Evolutionary conservation across 2,888 invertebrate species (phyloP).

Genomic region (Diarsia rubi): DNA sequence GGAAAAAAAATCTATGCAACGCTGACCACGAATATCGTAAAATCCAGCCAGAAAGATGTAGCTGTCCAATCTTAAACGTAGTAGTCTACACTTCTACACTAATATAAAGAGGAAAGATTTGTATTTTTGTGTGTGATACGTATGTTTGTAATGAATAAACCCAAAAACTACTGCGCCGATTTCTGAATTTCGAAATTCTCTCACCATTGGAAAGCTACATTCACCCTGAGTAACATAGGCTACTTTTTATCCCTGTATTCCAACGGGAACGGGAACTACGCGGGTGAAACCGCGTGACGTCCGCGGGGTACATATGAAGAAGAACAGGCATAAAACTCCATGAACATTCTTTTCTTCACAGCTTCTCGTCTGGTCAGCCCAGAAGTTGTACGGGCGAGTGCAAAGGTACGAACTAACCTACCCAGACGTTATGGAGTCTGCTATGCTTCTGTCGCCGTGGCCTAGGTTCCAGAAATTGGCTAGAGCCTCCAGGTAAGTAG

Average conservation of each 20-base stretch:
- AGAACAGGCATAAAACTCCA: background rate
- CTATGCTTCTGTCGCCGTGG: constrained; percentile 71
- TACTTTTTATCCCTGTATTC: too few relatives aligned
- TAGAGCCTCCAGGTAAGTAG: constrained; percentile 71
- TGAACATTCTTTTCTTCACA: constrained; percentile 47
- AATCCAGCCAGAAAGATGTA: background rate
- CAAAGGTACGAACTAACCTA: constrained; percentile 73
- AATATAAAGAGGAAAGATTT: too few relatives aligned
- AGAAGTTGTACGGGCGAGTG: constrained; percentile 75
- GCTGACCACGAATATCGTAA: background rate
- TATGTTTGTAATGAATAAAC: too few relatives aligned
- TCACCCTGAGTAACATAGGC: too few relatives aligned
- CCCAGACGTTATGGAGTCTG: constrained; percentile 77
- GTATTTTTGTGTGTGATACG: too few relatives aligned
- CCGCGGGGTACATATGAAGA: too few relatives aligned
- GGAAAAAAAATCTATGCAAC: background rate
- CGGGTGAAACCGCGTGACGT: too few relatives aligned
- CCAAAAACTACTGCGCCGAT: too few relatives aligned
- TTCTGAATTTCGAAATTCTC: too few relatives aligned
- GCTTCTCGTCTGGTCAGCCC: constrained; percentile 76
- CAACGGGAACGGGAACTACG: too few relatives aligned
- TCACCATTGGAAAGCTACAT: too few relatives aligned
- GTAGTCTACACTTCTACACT: too few relatives aligned
- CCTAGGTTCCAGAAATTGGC: constrained; percentile 58
- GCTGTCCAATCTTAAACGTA: background rate